phyloP scores from a whole-genome alignment of 2,113 vertebrate genomes.

The Lamprologus speciosus region DNA sequence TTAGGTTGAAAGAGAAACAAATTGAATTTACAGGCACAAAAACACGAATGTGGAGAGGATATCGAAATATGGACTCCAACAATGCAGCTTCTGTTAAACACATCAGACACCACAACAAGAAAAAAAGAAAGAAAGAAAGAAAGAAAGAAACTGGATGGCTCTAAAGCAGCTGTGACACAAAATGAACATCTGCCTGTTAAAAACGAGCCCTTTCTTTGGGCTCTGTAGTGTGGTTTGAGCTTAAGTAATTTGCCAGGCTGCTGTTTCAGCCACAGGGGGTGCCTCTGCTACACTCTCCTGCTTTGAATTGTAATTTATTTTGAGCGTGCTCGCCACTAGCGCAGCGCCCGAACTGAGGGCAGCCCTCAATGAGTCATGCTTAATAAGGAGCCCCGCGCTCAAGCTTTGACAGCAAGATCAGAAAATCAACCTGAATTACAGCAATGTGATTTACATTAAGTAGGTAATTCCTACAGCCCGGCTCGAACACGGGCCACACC shows the following conservation, averaged over 20 bases:
- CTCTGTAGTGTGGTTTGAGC: slow-evolving; percentile 34
- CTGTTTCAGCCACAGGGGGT: slow-evolving; percentile 43
- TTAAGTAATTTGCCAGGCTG: slow-evolving; percentile 53
- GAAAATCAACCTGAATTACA: slow-evolving; percentile 46
- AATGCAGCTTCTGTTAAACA: slow-evolving; percentile 41
- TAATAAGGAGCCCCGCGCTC: slow-evolving; percentile 20
- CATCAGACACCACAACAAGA: slow-evolving; percentile 11
- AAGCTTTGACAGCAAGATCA: slow-evolving; percentile 32
- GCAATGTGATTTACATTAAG: slow-evolving; percentile 45
- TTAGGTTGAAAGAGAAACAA: slow-evolving; percentile 45
- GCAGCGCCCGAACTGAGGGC: slow-evolving; percentile 30
- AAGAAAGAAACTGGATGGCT: not conserved
- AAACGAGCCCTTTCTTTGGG: slow-evolving; percentile 16
- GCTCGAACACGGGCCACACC: not conserved
- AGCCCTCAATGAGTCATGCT: slow-evolving; percentile 51
- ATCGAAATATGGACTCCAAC: slow-evolving; percentile 38
- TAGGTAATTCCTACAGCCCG: slow-evolving; percentile 37
- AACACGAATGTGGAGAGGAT: slow-evolving; percentile 26
- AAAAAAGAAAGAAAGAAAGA: not conserved
- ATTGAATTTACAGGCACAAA: slow-evolving; percentile 57
- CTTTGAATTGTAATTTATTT: slow-evolving; percentile 59
- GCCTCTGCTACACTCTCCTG: slow-evolving; percentile 33
- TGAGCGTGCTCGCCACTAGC: not conserved
- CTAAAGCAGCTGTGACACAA: not conserved
- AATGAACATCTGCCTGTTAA: slow-evolving; percentile 27